These are phyloP conservation scores for Therioaphis trifolii DNA, from an alignment of 2,888 invertebrate genomes.

Conservation along the genomic window DNA sequence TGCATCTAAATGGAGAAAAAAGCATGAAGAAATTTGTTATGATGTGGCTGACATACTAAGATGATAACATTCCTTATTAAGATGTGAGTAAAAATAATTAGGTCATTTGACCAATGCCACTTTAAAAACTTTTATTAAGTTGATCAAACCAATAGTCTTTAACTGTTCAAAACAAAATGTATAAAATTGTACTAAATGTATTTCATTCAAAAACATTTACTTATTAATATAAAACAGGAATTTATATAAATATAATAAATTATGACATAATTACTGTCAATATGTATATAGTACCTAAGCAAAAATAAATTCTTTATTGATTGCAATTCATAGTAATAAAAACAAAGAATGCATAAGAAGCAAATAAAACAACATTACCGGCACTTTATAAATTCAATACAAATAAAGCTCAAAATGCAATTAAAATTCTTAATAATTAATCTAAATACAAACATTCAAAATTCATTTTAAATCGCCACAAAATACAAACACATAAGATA, in stretches of 20 bases:
- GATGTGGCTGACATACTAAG: constrained; percentile 43
- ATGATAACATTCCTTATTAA: constrained; percentile 58
- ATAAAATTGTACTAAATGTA: neutral
- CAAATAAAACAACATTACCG: neutral
- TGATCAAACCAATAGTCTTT: constrained; percentile 11
- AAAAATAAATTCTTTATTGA: neutral
- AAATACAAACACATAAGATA: too few species aligned
- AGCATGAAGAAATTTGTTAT: constrained; percentile 19
- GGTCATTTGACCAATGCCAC: constrained; percentile 53
- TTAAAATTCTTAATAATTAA: neutral
- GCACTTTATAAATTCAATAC: neutral
- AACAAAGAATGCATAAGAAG: neutral
- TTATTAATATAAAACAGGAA: neutral
- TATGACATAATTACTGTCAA: neutral
- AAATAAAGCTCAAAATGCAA: neutral
- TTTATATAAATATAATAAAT: neutral
- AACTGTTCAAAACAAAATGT: neutral
- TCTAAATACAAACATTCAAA: neutral
- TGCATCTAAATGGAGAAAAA: constrained; percentile 21
- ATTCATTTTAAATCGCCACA: too few species aligned
- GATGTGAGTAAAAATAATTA: constrained; percentile 38
- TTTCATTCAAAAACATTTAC: neutral
- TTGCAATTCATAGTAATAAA: neutral
- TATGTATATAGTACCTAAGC: neutral
- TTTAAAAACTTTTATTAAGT: constrained; percentile 25